A percentile compares a stretch with the other conserved stretches of the same genome.
Conservation (phyloP, 2,888 invertebrate genomes). For the Trichogramma dendrolimi region DNA sequence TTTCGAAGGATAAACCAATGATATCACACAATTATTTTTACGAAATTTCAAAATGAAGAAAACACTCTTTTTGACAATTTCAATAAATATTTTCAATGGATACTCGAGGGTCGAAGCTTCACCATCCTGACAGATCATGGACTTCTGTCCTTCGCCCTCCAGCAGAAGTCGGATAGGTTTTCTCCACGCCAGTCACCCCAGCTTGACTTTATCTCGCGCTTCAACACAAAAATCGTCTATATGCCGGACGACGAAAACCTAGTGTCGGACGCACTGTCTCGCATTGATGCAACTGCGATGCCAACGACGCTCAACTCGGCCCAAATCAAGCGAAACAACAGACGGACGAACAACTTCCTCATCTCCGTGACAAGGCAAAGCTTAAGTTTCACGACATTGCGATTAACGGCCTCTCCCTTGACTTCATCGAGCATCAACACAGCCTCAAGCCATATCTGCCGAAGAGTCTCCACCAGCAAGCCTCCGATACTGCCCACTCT, state of each 20-base stretch:
- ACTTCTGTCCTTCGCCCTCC: neutral
- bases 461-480: too few relatives aligned
- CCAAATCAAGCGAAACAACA: neutral
- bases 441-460: too few relatives aligned
- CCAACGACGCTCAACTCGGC: too few relatives aligned
- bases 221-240: slow-evolving; percentile 1
- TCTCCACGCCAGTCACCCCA: slow-evolving; percentile 7
- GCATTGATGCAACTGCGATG: neutral
- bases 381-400: too few relatives aligned
- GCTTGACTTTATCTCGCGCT: slow-evolving; percentile 2
- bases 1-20: too few relatives aligned
- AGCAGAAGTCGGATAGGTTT: neutral
- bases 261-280: neutral
- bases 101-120: neutral
- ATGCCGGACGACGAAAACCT: neutral
- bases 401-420: too few relatives aligned
- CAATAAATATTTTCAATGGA: slow-evolving; percentile 1
- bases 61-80: too few relatives aligned
- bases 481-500: too few relatives aligned
- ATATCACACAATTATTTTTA: too few relatives aligned
- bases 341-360: neutral
- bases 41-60: too few relatives aligned
- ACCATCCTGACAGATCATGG: slow-evolving; percentile 3
- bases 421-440: too few relatives aligned
- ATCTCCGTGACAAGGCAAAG: neutral